Evolutionary conservation across 2,113 vertebrate genomes (phyloP).

Genomic region (Neopipo cinnamomea): DNA sequence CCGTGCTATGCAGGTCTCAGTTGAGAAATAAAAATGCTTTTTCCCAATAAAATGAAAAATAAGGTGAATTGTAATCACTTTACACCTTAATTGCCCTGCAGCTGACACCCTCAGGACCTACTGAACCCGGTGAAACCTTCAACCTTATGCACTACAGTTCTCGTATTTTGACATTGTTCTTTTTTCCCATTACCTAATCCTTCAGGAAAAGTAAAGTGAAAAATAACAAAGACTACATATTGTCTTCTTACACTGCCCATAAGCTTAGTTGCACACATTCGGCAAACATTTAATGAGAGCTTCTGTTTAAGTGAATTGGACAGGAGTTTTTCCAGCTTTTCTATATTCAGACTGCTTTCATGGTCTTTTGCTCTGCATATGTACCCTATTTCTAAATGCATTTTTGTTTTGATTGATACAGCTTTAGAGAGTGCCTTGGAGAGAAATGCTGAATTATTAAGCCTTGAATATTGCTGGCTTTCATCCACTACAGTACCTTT

Average conservation of each 20-base stretch:
- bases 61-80: background rate
- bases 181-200: background rate
- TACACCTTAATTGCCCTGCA: background rate
- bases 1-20: background rate
- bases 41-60: background rate
- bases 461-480: slow-evolving; percentile 40
- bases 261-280: background rate
- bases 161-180: background rate
- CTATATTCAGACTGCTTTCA: background rate
- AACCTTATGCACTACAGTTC: background rate
- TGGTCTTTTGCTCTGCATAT: background rate
- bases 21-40: background rate
- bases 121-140: background rate
- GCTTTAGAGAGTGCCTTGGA: slow-evolving; percentile 31
- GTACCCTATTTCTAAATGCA: slow-evolving; percentile 23
- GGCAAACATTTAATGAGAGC: background rate
- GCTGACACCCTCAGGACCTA: background rate
- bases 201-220: background rate
- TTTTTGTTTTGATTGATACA: slow-evolving; percentile 55
- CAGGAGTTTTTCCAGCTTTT: background rate
- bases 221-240: background rate
- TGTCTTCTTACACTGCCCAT: background rate
- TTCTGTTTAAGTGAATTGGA: background rate
- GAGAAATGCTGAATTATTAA: slow-evolving; percentile 55
- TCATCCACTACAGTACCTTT: slow-evolving; percentile 48